A percentile compares a stretch with the other conserved stretches of the same genome.
These are phyloP conservation scores for Cisticola juncidis DNA, from an alignment of 2,113 vertebrate genomes.

Conservation along the genomic window DNA sequence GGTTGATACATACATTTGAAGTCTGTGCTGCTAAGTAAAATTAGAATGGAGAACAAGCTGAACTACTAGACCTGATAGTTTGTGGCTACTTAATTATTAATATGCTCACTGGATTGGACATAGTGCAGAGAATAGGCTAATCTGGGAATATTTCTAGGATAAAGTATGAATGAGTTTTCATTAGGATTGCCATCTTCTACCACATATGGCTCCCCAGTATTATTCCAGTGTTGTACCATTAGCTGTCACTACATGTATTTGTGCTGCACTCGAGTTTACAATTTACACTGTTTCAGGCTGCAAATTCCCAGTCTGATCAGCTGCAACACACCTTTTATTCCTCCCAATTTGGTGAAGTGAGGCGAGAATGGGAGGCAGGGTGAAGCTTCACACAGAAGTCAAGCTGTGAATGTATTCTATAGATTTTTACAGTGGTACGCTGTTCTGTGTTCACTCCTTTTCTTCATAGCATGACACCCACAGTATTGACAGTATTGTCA, in stretches of 20 bases:
- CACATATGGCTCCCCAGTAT: neutral
- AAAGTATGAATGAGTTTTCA: neutral
- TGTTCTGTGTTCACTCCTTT: neutral
- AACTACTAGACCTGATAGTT: neutral
- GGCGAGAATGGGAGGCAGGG: neutral
- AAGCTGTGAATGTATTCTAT: neutral
- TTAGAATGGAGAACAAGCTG: neutral
- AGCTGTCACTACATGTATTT: neutral
- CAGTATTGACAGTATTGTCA: too few species aligned
- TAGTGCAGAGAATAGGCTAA: neutral
- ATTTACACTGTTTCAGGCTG: neutral
- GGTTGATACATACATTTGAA: neutral
- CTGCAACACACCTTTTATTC: neutral
- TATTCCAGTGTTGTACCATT: neutral
- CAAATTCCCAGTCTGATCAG: neutral
- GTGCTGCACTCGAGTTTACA: neutral
- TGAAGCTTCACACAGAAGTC: neutral
- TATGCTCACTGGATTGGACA: neutral
- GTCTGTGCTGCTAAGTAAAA: neutral
- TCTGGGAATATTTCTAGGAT: neutral
- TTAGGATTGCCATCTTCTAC: neutral
- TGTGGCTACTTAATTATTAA: neutral
- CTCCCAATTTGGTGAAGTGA: neutral
- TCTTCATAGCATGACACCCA: neutral
- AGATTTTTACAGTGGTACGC: neutral